Evolutionary conservation across 1,140 invertebrate genomes (phyloP), one percentile per base, ranked within the genome.

Genomic region (Pseudomyrmex pallidus): DNA sequence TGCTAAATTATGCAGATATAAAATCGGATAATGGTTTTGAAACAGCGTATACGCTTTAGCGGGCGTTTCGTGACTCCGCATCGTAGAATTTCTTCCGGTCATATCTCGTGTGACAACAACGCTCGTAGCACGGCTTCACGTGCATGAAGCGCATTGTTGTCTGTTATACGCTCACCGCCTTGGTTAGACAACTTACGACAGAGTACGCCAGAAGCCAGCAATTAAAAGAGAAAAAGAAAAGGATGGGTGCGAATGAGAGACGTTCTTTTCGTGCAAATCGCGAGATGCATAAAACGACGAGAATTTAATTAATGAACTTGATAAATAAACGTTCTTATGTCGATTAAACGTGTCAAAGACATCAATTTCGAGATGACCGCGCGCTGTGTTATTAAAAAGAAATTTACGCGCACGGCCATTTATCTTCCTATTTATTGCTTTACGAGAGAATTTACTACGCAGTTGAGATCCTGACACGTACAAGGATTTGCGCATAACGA

Each of bases 131-230:
- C 62, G 25, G n/a, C 12, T 12, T 83, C 35, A 83, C 12, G 44
- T 67, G 56, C 1, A n/a, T 61, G 64, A 66, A 56, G 35, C 63
- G 20, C 62, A 35, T 35, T 35, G 50, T 68, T 57, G 35, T 20
- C 61, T 25, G 54, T 68, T n/a, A 20, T 46, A 10, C 20, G 22
- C 12, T 50, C 13, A 82, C 57, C 44, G 15, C 13, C 25, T 72
- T 48, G 74, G 17, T 22, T 84, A 46, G 48, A 35, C 50, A 85
- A 84, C 4, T 35, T 78, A 50, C n/a, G 44, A 61, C 17, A 54
- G 48, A 54, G 48, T 66, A 25, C 3, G 13, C n/a, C 0, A n/a
- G 17, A 44, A 22, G 4, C 10, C 3, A 13, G 9, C 25, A 62
- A 13, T n/a, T 44, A 56, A 59, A 0, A n/a, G n/a, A 10, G 17